These are phyloP conservation scores for Drosophila athabasca DNA, from an alignment of 1,140 invertebrate genomes.

Conservation along the genomic window DNA sequence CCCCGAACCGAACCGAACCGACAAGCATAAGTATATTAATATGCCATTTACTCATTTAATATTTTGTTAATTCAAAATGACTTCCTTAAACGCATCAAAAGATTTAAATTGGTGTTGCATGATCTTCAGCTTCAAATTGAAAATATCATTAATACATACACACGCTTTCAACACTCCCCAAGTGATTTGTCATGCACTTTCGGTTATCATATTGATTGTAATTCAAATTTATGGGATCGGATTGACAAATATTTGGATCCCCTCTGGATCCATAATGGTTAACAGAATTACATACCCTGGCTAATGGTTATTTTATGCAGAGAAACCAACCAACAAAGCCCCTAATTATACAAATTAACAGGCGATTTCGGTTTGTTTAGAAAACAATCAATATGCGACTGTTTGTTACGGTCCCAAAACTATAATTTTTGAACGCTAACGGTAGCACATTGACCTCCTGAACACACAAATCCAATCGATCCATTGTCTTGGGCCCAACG, in stretches of 20 bases:
- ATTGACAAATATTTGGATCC: slow-evolving; percentile 23
- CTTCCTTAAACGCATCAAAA: slow-evolving; percentile 31
- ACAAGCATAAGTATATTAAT: slow-evolving; percentile 45
- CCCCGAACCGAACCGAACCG: slow-evolving; percentile 28
- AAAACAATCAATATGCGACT: slow-evolving; percentile 67
- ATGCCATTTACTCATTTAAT: slow-evolving; percentile 35
- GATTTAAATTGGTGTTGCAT: slow-evolving; percentile 19
- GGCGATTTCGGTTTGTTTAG: slow-evolving; percentile 43
- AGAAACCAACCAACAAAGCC: slow-evolving; percentile 24
- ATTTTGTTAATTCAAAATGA: slow-evolving; percentile 40
- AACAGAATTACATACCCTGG: slow-evolving; percentile 15
- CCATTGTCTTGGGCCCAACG: slow-evolving; percentile 36
- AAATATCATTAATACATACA: not conserved
- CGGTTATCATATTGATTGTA: slow-evolving; percentile 11
- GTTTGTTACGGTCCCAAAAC: slow-evolving; percentile 50
- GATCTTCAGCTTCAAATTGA: slow-evolving; percentile 2
- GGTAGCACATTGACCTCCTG: slow-evolving; percentile 75
- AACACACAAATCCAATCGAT: slow-evolving; percentile 29
- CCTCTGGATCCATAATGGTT: too few species aligned
- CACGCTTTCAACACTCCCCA: slow-evolving; percentile 15
- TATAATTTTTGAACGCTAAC: slow-evolving; percentile 54
- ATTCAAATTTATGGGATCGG: not conserved
- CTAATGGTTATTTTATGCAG: slow-evolving; percentile 66
- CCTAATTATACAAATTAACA: slow-evolving; percentile 71
- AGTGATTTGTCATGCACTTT: slow-evolving; percentile 32